phyloP scores from a whole-genome alignment of 2,888 invertebrate species.

The Chymomyza fuscimana region DNA sequence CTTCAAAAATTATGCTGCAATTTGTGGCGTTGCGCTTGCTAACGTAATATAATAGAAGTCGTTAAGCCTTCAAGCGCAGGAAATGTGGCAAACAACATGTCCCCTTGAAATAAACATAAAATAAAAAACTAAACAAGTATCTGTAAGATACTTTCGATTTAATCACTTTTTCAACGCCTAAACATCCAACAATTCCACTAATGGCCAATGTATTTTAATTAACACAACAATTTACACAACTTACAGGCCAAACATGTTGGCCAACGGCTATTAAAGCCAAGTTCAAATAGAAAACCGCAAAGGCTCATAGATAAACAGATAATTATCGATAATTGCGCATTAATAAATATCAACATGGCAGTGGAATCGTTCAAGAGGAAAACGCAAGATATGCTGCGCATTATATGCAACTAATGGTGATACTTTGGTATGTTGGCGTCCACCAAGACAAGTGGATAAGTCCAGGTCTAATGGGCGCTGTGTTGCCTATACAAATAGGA shows the following conservation, averaged over 20 bases:
- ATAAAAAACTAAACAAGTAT: not conserved
- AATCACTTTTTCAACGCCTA: not conserved
- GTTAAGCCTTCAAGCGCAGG: not conserved
- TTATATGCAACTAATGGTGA: slow-evolving; percentile 52
- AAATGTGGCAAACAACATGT: too few relatives aligned
- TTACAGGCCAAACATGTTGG: not conserved
- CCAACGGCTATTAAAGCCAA: slow-evolving; percentile 15
- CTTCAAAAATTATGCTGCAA: too few relatives aligned
- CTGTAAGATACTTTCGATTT: slow-evolving; percentile 3
- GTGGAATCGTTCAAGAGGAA: slow-evolving; percentile 25
- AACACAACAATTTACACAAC: slow-evolving; percentile 3
- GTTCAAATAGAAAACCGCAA: slow-evolving; percentile 1
- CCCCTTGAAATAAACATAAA: too few relatives aligned
- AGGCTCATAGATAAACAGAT: slow-evolving; percentile 46
- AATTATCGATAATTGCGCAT: slow-evolving; percentile 64
- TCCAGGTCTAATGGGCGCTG: slow-evolving; percentile 32
- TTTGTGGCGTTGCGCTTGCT: too few relatives aligned
- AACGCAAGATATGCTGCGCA: slow-evolving; percentile 21
- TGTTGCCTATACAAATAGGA: slow-evolving; percentile 36
- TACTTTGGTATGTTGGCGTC: slow-evolving; percentile 39
- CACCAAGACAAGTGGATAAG: not conserved
- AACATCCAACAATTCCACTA: not conserved
- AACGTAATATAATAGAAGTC: too few relatives aligned
- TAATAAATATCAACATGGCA: slow-evolving; percentile 57
- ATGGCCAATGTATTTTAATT: slow-evolving; percentile 13